Base-by-base conservation (phyloP, 2,113 vertebrate genomes). In the Pelvicachromis taeniatus region DNA sequence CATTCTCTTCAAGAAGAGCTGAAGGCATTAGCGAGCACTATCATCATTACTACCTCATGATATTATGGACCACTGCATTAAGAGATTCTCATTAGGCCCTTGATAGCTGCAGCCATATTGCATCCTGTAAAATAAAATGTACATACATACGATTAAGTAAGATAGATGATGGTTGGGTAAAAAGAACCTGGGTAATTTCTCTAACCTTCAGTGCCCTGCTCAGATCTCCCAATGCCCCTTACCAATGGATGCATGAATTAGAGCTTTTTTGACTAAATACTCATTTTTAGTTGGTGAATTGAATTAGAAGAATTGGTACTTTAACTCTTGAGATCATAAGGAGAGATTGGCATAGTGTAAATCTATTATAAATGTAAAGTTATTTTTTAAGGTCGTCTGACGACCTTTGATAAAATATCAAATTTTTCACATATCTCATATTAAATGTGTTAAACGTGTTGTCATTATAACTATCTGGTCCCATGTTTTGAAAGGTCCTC, bases 41-140 rank as follows among this genome's bases (percentile, higher is more conserved):
- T 84, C 78, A 89, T 82, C 31, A 79, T 86, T 86, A 78, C 58
- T 38, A 50, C 50, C 45, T 55, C 45, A 59, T 82, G 56, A 85
- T 78, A 87, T 50, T 77, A 56, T 56, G 73, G 54, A 78, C 17
- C 61, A 61, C 80, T 38, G 26, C 83, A 33, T 85, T 82, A 87
- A 90, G 50, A 83, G 77, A 84, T 42, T 38, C 56, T 88, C 75
- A 85, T 82, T 86, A 88, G 68, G 58, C 50, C 6, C 2, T 16
- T 85, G 26, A 75, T 78, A 16, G 81, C 81, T 38, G 70, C 83
- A 84, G 35, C 73, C 21, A 56, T 45, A 52, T 45, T 83, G 80
- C 48, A 35, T 23, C 19, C 61, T 78, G 45, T 79, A 56, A 86
- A 77, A 21, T 80, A 53, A 83, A 79, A 85, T 21, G 31, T 26